phyloP scores from a whole-genome alignment of 2,888 invertebrate genomes.

The Liposcelis brunnea region DNA sequence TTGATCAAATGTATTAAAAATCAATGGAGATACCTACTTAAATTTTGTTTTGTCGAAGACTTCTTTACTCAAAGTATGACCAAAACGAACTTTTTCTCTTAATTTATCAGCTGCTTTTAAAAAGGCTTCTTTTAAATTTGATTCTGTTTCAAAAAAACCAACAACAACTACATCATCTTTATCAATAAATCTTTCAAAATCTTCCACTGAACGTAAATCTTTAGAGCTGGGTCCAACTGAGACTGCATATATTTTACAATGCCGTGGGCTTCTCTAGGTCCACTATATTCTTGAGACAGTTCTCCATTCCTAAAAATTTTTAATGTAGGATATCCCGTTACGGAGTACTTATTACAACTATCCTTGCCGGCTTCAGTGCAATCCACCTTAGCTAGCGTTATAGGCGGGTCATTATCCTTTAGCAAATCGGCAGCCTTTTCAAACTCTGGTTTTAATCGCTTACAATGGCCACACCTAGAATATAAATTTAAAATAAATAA shows the following conservation, averaged over 20 bases:
- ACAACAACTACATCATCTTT: slow-evolving; percentile 64
- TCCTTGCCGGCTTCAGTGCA: slow-evolving; percentile 88
- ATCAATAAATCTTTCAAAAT: slow-evolving; percentile 51
- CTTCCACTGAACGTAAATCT: slow-evolving; percentile 51
- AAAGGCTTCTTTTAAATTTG: slow-evolving; percentile 65
- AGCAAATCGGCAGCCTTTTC: slow-evolving; percentile 81
- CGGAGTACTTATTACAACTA: slow-evolving; percentile 72
- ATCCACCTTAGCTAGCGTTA: slow-evolving; percentile 77
- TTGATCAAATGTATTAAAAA: not conserved
- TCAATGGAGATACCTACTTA: slow-evolving; percentile 41
- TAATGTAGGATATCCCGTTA: slow-evolving; percentile 91
- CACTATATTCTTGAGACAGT: slow-evolving; percentile 78
- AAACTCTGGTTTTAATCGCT: slow-evolving; percentile 90
- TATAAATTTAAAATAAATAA: slow-evolving; percentile 13
- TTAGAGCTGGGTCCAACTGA: slow-evolving; percentile 91
- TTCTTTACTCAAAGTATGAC: slow-evolving; percentile 52
- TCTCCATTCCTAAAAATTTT: slow-evolving; percentile 91
- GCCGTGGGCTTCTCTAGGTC: slow-evolving; percentile 80
- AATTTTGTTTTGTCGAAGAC: slow-evolving; percentile 60
- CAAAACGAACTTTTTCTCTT: slow-evolving; percentile 80
- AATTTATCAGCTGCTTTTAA: slow-evolving; percentile 77
- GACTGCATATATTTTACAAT: slow-evolving; percentile 72
- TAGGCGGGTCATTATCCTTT: slow-evolving; percentile 72
- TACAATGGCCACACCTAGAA: slow-evolving; percentile 96
- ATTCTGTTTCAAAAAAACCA: slow-evolving; percentile 68